Base-by-base conservation (phyloP, 2,888 invertebrate species). In the Toxonevra muliebris region DNA sequence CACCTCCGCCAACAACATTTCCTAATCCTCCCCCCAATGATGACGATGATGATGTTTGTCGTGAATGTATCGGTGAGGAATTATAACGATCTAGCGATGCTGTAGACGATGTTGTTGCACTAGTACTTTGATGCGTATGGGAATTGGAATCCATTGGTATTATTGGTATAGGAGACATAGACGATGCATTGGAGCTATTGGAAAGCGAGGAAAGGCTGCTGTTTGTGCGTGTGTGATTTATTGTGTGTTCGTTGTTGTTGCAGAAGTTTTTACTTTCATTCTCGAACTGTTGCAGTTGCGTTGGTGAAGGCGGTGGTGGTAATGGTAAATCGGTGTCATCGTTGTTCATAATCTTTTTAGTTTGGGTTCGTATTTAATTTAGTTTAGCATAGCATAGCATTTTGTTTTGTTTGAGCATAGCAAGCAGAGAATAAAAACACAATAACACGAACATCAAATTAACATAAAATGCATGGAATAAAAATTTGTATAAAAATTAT, bases 171-270 rank as follows among this genome's bases (percentile, higher is more conserved):
- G 50, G 9, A 41, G 76, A 81, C 73, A 81, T 40, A 19, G 84
- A 81, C 41, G 79, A 78, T 41, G 74, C 75, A 68, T 74, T 76
- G 65, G 80, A 80, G 63, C 77, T 75, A 59, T 76, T 76, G 61
- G 84, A 84, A 69, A 83, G 80, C 65, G 84, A 80, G 64, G 84
- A 83, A 69, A 81, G 78, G 73, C 82, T 81, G 77, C 84, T 84
- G 71, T 82, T 78, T 75, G 82, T 84, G 72, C 83, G 82, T 69
- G 82, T 80, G 73, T 85, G 84, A 68, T 77, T 72, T 67, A 69
- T 70, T 73, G 74, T 69, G 64, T 74, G 71, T 59, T 67, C 68
- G 60, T 48, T 76, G 72, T 54, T 69, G 70, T 59, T 55, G 66
- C 15, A 41, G 19, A 54, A 58, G 63, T 19, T 55, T 40, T 67